phyloP scores from a whole-genome alignment of 1,140 invertebrate species.

The Oreohelix idahoensis region DNA sequence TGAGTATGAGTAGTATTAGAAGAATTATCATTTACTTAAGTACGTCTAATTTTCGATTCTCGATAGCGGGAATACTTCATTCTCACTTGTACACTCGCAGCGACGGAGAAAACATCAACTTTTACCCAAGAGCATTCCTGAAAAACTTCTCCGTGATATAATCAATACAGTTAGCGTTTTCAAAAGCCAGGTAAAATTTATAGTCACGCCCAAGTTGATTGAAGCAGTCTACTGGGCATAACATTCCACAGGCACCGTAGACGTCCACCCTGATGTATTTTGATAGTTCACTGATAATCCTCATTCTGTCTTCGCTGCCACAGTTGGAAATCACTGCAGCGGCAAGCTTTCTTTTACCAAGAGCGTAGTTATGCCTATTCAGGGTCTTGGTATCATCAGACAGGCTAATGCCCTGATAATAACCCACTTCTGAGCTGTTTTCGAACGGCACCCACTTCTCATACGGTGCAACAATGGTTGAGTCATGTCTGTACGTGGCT shows the following conservation, averaged over 20 bases:
- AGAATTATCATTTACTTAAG: too few relatives aligned
- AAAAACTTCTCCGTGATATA: constrained; percentile 55
- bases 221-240: constrained; percentile 30
- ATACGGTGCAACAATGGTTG: constrained; percentile 95
- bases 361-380: too few relatives aligned
- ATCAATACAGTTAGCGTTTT: constrained; percentile 46
- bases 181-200: constrained; percentile 50
- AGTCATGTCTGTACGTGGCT: constrained; percentile 87
- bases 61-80: too few relatives aligned
- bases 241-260: constrained; percentile 75
- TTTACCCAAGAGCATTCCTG: constrained; percentile 44
- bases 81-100: too few relatives aligned
- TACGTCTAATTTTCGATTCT: too few relatives aligned
- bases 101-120: neutral
- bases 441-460: constrained; percentile 78
- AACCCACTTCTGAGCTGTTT: neutral
- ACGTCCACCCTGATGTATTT: constrained; percentile 73
- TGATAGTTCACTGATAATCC: constrained; percentile 75
- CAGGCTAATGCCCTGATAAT: neutral
- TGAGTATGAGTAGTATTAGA: too few relatives aligned
- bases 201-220: constrained; percentile 31
- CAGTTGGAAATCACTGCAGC: constrained; percentile 77
- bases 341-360: constrained; percentile 70
- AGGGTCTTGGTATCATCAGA: too few relatives aligned
- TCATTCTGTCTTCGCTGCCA: constrained; percentile 74